Evolutionary conservation across 2,797 vertebrate genomes (phyloP), one percentile per base, ranked within the genome.

Genomic region (Podarcis siculus): DNA sequence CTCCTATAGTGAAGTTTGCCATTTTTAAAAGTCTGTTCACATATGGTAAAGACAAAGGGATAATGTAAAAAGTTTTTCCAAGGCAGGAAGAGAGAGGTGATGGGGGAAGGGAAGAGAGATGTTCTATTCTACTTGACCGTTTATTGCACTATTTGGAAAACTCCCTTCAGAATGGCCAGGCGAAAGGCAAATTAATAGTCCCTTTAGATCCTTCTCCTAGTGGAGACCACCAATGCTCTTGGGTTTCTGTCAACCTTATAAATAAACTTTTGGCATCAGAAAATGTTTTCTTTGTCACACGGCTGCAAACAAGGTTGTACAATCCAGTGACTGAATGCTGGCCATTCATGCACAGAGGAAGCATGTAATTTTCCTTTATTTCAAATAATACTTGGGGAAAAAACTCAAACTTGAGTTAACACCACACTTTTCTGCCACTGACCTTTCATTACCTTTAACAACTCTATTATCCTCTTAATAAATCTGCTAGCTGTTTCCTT

Each of bases 251-350:
- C 49, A 35, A 5, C 75, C 45, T 85, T 89, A 85, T 82, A 83
- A 82, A 25, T 78, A 17, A 85, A 15, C 9, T 76, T 90, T 30
- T 89, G 80, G 35, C 76, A 89, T 77, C 25, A 25, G 0, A 30
- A 39, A 80, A 19, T 89, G 35, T 25, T 94, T 88, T 17, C 87
- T 39, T 85, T 86, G n/a, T 89, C 79, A 37, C 1, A 0, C 4
- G 19, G 2, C 64, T 88, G 81, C 75, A 85, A 87, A 64, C 32
- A 23, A 79, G 77, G 2, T 23, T 45, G 15, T 49, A 37, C 0
- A 0, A 66, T 72, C 35, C 30, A 86, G 55, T 19, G 64, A 77
- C 0, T 7, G 49, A 76, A 55, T 77, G 49, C 66, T 13, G 4
- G 27, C 15, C 1, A 9, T n/a, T 90, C 81, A 67, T 3, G 72